Evolutionary conservation across 2,888 invertebrate genomes (phyloP).

Genomic region (Iphiclides podalirius): DNA sequence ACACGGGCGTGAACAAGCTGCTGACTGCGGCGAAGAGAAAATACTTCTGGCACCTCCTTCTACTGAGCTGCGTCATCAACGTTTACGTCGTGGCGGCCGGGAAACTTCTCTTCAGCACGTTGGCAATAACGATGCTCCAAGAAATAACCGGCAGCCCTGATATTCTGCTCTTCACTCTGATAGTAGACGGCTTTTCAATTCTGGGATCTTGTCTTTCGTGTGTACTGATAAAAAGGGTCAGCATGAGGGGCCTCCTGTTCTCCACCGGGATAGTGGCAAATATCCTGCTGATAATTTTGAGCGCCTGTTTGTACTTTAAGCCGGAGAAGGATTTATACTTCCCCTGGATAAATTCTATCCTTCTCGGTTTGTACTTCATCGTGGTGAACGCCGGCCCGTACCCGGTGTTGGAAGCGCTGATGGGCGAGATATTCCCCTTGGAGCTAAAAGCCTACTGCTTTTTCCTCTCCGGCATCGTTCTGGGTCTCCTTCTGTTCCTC

Average conservation of each 20-base stretch:
- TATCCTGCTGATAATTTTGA: conserved; percentile 25
- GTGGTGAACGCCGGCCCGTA: conserved; percentile 29
- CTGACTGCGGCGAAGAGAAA: conserved; percentile 19
- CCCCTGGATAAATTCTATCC: conserved; percentile 26
- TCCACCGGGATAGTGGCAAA: conserved; percentile 27
- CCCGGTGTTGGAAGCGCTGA: conserved; percentile 33
- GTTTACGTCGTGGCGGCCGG: conserved; percentile 27
- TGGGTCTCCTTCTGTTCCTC: conserved; percentile 28
- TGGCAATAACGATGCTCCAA: conserved; percentile 29
- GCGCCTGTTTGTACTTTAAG: conserved; percentile 26
- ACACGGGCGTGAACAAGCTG: conserved; percentile 12
- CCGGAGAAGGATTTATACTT: conserved; percentile 12
- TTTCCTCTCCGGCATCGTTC: conserved; percentile 27
- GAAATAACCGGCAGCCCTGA: conserved; percentile 30
- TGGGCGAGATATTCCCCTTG: conserved; percentile 33
- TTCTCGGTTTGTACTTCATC: conserved; percentile 30
- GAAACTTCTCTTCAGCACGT: conserved; percentile 28
- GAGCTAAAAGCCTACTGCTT: conserved; percentile 31
- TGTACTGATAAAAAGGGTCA: conserved; percentile 27
- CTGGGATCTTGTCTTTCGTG: conserved; percentile 29
- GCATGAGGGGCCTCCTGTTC: conserved; percentile 30
- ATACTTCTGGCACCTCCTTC: conserved; percentile 30
- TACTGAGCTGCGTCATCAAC: conserved; percentile 24
- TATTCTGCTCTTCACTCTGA: conserved; percentile 29
- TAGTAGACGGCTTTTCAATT: conserved; percentile 28